A percentile compares a stretch with the other conserved stretches of the same genome.
Conservation (phyloP, 2,888 invertebrate species). For the Bruchidius siliquastri region DNA sequence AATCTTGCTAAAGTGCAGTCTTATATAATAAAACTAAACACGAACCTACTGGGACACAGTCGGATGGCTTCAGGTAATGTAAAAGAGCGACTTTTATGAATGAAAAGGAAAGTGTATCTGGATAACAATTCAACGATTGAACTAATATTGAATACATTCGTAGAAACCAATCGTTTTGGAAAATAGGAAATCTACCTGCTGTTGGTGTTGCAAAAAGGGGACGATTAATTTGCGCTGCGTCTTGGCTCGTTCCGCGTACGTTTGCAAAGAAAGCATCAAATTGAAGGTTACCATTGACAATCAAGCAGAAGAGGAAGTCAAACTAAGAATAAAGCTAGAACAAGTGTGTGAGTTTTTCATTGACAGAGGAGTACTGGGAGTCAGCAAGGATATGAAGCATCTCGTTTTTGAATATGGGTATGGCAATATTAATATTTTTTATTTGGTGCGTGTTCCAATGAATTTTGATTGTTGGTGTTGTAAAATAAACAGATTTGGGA, state of each 20-base stretch:
- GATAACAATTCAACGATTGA: no score
- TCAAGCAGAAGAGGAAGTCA: conserved; percentile 48
- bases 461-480: no score
- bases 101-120: no score
- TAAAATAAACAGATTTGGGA: no score
- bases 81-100: no score
- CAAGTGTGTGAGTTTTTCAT: conserved; percentile 74
- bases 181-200: conserved; percentile 62
- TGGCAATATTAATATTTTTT: conserved; percentile 9
- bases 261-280: conserved; percentile 67
- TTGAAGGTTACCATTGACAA: conserved; percentile 67
- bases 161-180: conserved; percentile 63
- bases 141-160: conserved; percentile 2
- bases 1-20: no score
- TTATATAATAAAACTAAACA: no score
- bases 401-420: conserved; percentile 63
- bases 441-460: no score
- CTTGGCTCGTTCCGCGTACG: conserved; percentile 69
- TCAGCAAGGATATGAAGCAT: conserved; percentile 64
- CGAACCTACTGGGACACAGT: no score
- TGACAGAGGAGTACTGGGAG: conserved; percentile 67
- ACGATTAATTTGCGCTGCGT: conserved; percentile 63
- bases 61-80: no score
- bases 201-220: conserved; percentile 68
- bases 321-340: conserved; percentile 40